Evolutionary conservation across 92 coral and sea anemone species (phyloP).

Genomic region (Chrysogorgia sp.): DNA sequence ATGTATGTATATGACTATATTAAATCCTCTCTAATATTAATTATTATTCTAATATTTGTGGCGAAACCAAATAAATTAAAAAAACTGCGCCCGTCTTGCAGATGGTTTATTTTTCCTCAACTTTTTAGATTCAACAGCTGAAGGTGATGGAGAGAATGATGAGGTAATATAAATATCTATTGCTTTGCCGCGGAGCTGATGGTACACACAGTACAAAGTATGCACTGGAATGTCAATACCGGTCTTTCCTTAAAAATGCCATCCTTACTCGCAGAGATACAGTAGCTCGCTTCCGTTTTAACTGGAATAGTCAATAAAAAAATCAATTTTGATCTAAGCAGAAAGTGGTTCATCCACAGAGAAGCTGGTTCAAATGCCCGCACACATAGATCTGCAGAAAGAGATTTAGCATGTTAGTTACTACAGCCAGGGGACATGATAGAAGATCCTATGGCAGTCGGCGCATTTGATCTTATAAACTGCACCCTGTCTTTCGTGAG

Average conservation of each 20-base stretch:
- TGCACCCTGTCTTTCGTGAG: too few species aligned
- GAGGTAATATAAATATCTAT: conserved; percentile 49
- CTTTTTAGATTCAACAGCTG: conserved; percentile 47
- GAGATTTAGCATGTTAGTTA: conserved; percentile 27
- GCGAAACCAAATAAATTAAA: too few species aligned
- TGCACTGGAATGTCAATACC: conserved; percentile 53
- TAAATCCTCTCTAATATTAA: too few species aligned
- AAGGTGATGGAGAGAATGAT: conserved; percentile 54
- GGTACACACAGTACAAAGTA: conserved; percentile 51
- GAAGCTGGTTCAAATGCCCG: background rate
- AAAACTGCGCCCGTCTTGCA: conserved; percentile 31
- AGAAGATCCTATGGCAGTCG: conserved; percentile 20
- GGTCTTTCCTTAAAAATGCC: background rate
- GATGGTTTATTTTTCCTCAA: conserved; percentile 45
- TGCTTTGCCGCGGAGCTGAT: conserved; percentile 53
- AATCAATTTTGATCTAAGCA: background rate
- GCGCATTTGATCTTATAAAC: too few species aligned
- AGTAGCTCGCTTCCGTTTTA: conserved; percentile 5
- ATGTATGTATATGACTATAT: too few species aligned
- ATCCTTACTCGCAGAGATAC: conserved; percentile 14
- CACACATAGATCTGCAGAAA: conserved; percentile 17
- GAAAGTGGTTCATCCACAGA: conserved; percentile 8
- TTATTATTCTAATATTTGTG: too few species aligned
- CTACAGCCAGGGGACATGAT: conserved; percentile 7
- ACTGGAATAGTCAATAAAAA: conserved; percentile 31